phyloP scores from a whole-genome alignment of 2,888 invertebrate genomes.

The Drosophila merina region DNA sequence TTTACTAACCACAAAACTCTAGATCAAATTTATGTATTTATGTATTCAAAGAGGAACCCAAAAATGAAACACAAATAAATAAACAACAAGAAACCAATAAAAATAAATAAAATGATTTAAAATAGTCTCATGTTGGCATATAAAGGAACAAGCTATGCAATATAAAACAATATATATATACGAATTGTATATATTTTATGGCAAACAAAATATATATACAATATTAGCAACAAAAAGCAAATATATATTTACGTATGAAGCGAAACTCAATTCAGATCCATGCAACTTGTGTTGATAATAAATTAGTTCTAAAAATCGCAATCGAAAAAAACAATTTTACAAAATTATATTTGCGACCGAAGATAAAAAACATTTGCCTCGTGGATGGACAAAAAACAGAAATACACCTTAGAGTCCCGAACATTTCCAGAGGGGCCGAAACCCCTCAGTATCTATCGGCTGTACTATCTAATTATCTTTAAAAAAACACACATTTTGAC shows the following conservation, averaged over 20 bases:
- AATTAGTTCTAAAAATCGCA: slow-evolving; percentile 60
- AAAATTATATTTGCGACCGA: slow-evolving; percentile 42
- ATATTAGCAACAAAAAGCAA: slow-evolving; percentile 43
- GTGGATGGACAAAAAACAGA: slow-evolving; percentile 17
- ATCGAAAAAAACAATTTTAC: slow-evolving; percentile 32
- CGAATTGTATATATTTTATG: slow-evolving; percentile 45
- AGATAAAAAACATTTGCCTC: slow-evolving; percentile 39
- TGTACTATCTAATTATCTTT: slow-evolving; percentile 14
- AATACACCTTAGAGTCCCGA: slow-evolving; percentile 35
- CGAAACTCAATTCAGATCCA: slow-evolving; percentile 53
- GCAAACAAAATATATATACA: slow-evolving; percentile 45
- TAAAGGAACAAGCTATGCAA: slow-evolving; percentile 52
- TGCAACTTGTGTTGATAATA: slow-evolving; percentile 69
- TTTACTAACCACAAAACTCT: slow-evolving; percentile 61
- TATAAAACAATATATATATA: slow-evolving; percentile 40
- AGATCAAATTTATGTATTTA: neutral
- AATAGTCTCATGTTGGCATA: slow-evolving; percentile 76
- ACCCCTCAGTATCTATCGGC: slow-evolving; percentile 27
- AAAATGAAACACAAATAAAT: slow-evolving; percentile 19
- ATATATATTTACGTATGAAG: slow-evolving; percentile 52
- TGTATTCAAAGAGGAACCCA: slow-evolving; percentile 37
- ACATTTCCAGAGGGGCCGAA: slow-evolving; percentile 47
- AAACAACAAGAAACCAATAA: slow-evolving; percentile 20
- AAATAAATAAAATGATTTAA: slow-evolving; percentile 38
- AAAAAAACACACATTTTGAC: slow-evolving; percentile 10